These are phyloP conservation scores for Nebria salina DNA, from an alignment of 2,888 invertebrate genomes.

Conservation along the genomic window DNA sequence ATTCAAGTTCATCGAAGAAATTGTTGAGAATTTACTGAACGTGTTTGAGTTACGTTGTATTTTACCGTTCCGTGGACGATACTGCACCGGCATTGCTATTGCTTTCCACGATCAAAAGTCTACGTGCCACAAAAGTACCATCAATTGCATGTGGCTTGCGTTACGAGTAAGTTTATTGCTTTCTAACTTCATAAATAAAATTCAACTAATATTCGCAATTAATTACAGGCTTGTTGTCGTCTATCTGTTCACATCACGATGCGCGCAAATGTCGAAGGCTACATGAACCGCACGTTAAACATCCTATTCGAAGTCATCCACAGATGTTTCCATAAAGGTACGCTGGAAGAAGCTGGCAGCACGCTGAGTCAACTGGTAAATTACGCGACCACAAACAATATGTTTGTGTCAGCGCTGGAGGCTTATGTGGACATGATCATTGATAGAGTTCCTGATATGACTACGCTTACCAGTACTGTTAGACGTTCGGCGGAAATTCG, in stretches of 20 bases:
- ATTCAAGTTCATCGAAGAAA: constrained; percentile 21
- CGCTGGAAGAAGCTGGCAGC: constrained; percentile 27
- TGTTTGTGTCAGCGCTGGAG: neutral
- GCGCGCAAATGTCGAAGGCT: neutral
- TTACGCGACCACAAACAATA: neutral
- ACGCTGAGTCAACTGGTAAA: constrained; percentile 2
- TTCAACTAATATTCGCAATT: neutral
- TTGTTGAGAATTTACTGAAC: constrained; percentile 11
- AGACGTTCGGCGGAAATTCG: constrained; percentile 37
- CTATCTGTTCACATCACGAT: constrained; percentile 2
- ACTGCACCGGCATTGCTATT: constrained; percentile 19
- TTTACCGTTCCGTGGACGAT: neutral
- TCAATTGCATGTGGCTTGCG: constrained; percentile 34
- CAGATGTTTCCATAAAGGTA: constrained; percentile 35
- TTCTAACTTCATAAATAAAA: neutral
- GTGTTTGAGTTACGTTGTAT: constrained; percentile 25
- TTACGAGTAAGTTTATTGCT: constrained; percentile 18
- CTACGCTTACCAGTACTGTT: neutral
- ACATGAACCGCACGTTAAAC: constrained; percentile 17
- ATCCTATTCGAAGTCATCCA: neutral
- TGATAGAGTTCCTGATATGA: too few species aligned
- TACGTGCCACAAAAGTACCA: neutral
- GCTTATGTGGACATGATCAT: neutral
- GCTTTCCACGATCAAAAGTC: constrained; percentile 14
- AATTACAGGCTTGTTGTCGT: constrained; percentile 20